These are phyloP conservation scores for Cantharis lateralis DNA, from an alignment of 2,888 invertebrate genomes.

Conservation along the genomic window DNA sequence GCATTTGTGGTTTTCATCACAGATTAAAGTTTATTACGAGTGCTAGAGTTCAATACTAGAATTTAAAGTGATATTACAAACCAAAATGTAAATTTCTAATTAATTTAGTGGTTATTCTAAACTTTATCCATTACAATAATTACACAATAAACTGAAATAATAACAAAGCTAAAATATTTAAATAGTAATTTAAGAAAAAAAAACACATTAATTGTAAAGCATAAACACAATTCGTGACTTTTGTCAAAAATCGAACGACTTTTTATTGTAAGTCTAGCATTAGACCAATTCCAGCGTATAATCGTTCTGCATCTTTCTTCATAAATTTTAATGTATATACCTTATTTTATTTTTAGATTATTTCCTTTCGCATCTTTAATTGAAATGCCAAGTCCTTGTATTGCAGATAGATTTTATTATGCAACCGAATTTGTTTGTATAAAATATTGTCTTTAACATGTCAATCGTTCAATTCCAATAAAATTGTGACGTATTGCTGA, in stretches of 20 bases:
- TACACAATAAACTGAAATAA: not conserved
- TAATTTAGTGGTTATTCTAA: not conserved
- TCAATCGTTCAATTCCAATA: not conserved
- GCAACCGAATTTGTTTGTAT: not conserved
- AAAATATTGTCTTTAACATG: not conserved
- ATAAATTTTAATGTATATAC: not conserved
- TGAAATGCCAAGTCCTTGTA: not conserved
- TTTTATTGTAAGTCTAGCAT: not conserved
- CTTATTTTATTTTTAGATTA: not conserved
- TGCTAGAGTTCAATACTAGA: not conserved
- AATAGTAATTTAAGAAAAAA: not conserved
- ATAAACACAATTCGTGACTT: not conserved
- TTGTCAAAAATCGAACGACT: not conserved
- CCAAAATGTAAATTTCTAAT: not conserved
- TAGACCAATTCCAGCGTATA: not conserved
- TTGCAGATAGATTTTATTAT: not conserved
- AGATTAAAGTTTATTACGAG: conserved; percentile 12
- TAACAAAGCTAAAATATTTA: not conserved
- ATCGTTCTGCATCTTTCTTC: not conserved
- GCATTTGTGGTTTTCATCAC: conserved; percentile 17
- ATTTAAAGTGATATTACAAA: not conserved
- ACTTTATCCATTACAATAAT: not conserved
- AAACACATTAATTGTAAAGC: not conserved
- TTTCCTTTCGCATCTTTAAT: not conserved
- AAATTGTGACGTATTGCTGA: not conserved